Evolutionary conservation across 1,140 invertebrate genomes (phyloP).

Genomic region (Bombyx mandarina): DNA sequence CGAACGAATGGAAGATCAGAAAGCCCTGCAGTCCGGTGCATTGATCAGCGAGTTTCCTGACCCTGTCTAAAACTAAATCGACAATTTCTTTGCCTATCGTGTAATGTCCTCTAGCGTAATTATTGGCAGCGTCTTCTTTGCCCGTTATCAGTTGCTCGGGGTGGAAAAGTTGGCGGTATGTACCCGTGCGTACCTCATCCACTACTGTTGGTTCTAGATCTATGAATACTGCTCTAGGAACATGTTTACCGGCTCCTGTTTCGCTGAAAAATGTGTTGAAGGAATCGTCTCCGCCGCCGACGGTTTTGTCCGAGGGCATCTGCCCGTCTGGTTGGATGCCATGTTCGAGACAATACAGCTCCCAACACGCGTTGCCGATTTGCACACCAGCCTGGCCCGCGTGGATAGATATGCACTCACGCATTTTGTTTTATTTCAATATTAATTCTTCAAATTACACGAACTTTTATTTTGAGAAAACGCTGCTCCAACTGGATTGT

Average conservation of each 20-base stretch:
- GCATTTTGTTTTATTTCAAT: constrained; percentile 34
- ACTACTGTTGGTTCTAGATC: constrained; percentile 92
- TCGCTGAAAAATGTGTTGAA: constrained; percentile 94
- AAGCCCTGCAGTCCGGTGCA: constrained; percentile 91
- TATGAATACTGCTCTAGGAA: constrained; percentile 87
- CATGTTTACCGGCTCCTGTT: constrained; percentile 89
- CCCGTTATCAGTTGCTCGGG: constrained; percentile 87
- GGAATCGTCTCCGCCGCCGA: constrained; percentile 83
- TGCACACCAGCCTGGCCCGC: constrained; percentile 88
- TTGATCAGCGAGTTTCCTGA: constrained; percentile 87
- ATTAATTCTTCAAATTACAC: constrained; percentile 1
- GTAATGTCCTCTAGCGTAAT: constrained; percentile 89
- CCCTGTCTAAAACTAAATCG: constrained; percentile 83
- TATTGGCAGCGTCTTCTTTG: constrained; percentile 89
- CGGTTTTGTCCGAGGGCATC: constrained; percentile 76
- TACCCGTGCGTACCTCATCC: constrained; percentile 82
- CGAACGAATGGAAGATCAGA: constrained; percentile 91
- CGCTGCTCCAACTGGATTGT: constrained; percentile 15
- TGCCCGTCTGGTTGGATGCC: constrained; percentile 87
- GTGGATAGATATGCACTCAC: constrained; percentile 80
- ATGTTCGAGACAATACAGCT: constrained; percentile 92
- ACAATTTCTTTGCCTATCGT: constrained; percentile 91
- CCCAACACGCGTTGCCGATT: constrained; percentile 89
- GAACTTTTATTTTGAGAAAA: constrained; percentile 3
- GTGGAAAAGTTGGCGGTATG: constrained; percentile 86